These are phyloP conservation scores for Amblyjoppa proteus DNA, from an alignment of 2,888 invertebrate species.

Conservation along the genomic window DNA sequence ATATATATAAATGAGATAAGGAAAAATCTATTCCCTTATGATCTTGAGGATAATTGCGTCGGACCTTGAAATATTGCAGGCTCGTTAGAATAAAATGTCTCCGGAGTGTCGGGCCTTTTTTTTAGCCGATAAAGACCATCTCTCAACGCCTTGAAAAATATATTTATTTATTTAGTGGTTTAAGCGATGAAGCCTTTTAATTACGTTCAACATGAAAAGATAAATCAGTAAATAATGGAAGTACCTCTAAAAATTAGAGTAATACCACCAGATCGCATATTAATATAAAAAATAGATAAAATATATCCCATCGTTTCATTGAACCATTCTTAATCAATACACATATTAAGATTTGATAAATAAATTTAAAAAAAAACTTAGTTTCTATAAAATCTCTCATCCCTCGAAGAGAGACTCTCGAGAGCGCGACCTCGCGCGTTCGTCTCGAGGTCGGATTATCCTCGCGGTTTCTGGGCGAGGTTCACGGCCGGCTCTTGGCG, in stretches of 20 bases:
- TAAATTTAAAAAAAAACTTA: too few relatives aligned
- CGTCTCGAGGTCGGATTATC: slow-evolving; percentile 14
- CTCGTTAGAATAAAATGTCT: not conserved
- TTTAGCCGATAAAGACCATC: not conserved
- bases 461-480: slow-evolving; percentile 10
- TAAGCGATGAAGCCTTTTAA: too few relatives aligned
- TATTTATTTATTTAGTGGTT: not conserved
- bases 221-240: too few relatives aligned
- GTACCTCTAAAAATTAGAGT: too few relatives aligned
- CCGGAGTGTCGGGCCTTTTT: not conserved
- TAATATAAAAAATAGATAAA: too few relatives aligned
- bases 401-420: not conserved
- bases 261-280: too few relatives aligned
- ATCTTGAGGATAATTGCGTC: not conserved
- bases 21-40: not conserved
- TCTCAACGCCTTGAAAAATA: not conserved
- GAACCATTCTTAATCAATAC: too few relatives aligned
- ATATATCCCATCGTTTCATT: too few relatives aligned
- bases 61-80: not conserved
- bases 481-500: slow-evolving; percentile 57
- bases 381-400: not conserved
- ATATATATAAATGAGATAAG: not conserved
- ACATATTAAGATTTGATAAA: too few relatives aligned
- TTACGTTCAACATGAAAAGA: too few relatives aligned
- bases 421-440: not conserved